Evolutionary conservation across 2,797 vertebrate species (phyloP).

Genomic region (Ambastaia sidthimunki): DNA sequence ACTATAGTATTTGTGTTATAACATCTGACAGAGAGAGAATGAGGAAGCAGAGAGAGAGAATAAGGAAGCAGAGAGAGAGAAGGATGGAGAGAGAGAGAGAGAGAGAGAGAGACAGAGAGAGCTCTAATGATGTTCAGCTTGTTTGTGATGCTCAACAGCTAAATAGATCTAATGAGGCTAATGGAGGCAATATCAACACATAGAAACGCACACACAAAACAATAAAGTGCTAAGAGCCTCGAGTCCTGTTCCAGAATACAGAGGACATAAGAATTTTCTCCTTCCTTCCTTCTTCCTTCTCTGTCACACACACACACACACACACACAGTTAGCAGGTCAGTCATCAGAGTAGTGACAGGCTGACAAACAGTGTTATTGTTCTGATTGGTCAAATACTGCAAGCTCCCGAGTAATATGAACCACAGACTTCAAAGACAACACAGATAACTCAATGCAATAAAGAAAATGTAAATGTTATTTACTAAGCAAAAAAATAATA

Average conservation of each 20-base stretch:
- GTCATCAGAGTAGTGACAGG: conserved; percentile 55
- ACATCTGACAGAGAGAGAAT: not conserved
- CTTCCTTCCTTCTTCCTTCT: conserved; percentile 39
- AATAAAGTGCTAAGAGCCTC: conserved; percentile 35
- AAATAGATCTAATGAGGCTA: conserved; percentile 62
- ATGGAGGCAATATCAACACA: conserved; percentile 54
- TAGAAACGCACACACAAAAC: conserved; percentile 47
- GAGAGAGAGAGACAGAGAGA: conserved; percentile 10
- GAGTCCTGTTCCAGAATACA: conserved; percentile 36
- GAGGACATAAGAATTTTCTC: conserved; percentile 56
- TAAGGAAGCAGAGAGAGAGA: conserved; percentile 12
- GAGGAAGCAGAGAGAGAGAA: not conserved
- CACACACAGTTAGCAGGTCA: conserved; percentile 43
- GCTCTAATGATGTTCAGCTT: conserved; percentile 49
- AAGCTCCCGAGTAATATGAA: conserved; percentile 31
- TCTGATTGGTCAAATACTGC: conserved; percentile 52
- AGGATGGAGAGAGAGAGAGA: conserved; percentile 26
- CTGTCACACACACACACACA: conserved; percentile 29
- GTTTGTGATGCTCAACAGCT: conserved; percentile 52
- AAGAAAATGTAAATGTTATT: conserved; percentile 5
- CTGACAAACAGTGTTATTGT: conserved; percentile 57
- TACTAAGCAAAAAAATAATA: conserved; percentile 6
- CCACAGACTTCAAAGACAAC: conserved; percentile 33
- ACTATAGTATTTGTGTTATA: not conserved
- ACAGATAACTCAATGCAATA: conserved; percentile 18